A percentile compares a stretch with the other conserved stretches of the same genome.
Evolutionary conservation across 1,140 invertebrate species (phyloP).

Genomic region (Drosophila eugracilis): DNA sequence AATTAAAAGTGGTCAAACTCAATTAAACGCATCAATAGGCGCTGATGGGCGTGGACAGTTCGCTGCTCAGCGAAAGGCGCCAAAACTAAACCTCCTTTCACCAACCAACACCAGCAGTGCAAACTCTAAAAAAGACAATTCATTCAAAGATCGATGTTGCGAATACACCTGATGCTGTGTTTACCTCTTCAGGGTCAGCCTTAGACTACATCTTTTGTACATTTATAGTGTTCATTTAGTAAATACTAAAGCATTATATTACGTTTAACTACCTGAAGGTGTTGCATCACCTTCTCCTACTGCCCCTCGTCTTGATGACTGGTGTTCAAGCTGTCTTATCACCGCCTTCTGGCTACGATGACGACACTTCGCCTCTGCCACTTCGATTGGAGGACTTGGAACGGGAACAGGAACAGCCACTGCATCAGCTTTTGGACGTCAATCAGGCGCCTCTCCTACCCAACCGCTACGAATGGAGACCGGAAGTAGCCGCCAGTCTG

Average conservation of each 20-base stretch:
- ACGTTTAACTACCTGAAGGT: background rate
- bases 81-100: conserved; percentile 64
- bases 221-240: too few relatives aligned
- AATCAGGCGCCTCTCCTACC: conserved; percentile 63
- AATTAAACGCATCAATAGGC: conserved; percentile 75
- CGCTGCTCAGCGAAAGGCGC: conserved; percentile 54
- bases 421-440: conserved; percentile 40
- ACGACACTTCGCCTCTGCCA: conserved; percentile 50
- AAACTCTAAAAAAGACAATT: conserved; percentile 4
- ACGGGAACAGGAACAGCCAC: conserved; percentile 45
- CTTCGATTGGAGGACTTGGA: conserved; percentile 69
- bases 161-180: conserved; percentile 27
- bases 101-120: conserved; percentile 17
- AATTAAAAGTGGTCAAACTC: conserved; percentile 43
- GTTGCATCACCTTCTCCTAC: conserved; percentile 14
- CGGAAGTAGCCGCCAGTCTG: conserved; percentile 59
- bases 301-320: conserved; percentile 24
- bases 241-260: too few relatives aligned
- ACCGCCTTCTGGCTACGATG: conserved; percentile 45
- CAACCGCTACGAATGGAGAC: conserved; percentile 67
- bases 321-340: conserved; percentile 19
- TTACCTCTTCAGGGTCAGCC: too few relatives aligned
- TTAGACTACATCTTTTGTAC: too few relatives aligned
- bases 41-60: conserved; percentile 51
- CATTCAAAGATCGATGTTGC: conserved; percentile 12